A percentile compares a stretch with the other conserved stretches of the same genome.
phyloP scores from a whole-genome alignment of 1,140 invertebrate genomes.

The Bombus cullumanus region DNA sequence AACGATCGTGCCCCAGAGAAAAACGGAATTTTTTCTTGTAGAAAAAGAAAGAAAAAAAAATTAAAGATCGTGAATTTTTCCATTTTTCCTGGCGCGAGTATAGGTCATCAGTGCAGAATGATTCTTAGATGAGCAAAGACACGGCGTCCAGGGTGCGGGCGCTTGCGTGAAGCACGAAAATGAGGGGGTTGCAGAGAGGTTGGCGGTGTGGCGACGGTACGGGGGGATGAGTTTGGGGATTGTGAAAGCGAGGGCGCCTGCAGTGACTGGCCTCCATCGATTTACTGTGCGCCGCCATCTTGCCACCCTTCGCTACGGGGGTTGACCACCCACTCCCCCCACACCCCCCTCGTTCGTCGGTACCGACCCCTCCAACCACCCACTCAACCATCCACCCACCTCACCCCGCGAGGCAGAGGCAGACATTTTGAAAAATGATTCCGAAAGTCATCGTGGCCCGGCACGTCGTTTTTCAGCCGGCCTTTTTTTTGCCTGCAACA shows the following conservation, averaged over 20 bases:
- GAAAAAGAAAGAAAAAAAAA: neutral
- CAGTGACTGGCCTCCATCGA: constrained; percentile 82
- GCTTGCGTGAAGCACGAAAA: constrained; percentile 80
- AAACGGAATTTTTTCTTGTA: neutral
- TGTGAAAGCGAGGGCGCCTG: constrained; percentile 77
- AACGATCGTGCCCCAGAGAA: neutral
- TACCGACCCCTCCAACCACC: constrained; percentile 34
- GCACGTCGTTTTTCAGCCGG: constrained; percentile 62
- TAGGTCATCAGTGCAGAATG: constrained; percentile 58
- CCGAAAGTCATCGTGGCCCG: constrained; percentile 76
- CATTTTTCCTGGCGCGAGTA: neutral
- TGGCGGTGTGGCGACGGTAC: constrained; percentile 54
- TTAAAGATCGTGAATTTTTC: constrained; percentile 26
- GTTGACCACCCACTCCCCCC: constrained; percentile 65
- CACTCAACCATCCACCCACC: constrained; percentile 39
- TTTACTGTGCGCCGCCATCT: constrained; percentile 81
- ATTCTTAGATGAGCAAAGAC: constrained; percentile 72
- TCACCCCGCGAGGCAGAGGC: constrained; percentile 65
- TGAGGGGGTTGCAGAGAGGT: constrained; percentile 70
- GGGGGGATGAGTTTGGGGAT: constrained; percentile 68
- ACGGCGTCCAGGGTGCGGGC: constrained; percentile 64
- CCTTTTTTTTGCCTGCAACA: constrained; percentile 6
- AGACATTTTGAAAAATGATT: constrained; percentile 82
- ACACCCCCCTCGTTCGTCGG: constrained; percentile 37
- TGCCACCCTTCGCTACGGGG: constrained; percentile 77